phyloP scores from a whole-genome alignment of 1,140 invertebrate species.

The Drosophila kurseongensis region DNA sequence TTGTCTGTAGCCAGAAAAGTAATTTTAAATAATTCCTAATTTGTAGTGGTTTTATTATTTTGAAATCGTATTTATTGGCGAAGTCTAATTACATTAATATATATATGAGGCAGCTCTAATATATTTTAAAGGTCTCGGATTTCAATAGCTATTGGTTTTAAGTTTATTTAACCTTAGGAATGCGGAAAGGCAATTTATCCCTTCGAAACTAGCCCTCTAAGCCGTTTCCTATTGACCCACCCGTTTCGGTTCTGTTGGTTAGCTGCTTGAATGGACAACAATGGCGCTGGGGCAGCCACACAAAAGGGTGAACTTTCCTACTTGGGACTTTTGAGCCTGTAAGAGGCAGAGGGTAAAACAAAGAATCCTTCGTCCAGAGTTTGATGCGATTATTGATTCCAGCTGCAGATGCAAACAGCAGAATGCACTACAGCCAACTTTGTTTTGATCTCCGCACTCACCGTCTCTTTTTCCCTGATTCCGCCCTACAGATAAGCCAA shows the following conservation, averaged over 20 bases:
- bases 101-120: too few species aligned
- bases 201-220: neutral
- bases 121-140: too few species aligned
- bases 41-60: too few species aligned
- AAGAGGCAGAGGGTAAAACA: constrained; percentile 48
- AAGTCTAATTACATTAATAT: too few species aligned
- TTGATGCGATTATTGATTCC: constrained; percentile 76
- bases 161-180: too few species aligned
- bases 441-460: constrained; percentile 35
- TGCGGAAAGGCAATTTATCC: neutral
- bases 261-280: constrained; percentile 57
- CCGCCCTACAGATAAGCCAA: constrained; percentile 90
- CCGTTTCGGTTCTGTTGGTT: constrained; percentile 27
- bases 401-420: constrained; percentile 56
- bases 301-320: constrained; percentile 62
- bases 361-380: constrained; percentile 12
- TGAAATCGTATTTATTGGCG: too few species aligned
- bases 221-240: constrained; percentile 3
- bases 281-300: constrained; percentile 4
- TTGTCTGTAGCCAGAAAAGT: too few species aligned
- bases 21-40: too few species aligned
- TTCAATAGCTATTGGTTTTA: neutral
- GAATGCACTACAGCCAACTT: constrained; percentile 70
- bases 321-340: constrained; percentile 51
- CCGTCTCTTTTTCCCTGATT: constrained; percentile 10